Conservation (phyloP, 2,797 vertebrate species). For the Falco concolor region DNA sequence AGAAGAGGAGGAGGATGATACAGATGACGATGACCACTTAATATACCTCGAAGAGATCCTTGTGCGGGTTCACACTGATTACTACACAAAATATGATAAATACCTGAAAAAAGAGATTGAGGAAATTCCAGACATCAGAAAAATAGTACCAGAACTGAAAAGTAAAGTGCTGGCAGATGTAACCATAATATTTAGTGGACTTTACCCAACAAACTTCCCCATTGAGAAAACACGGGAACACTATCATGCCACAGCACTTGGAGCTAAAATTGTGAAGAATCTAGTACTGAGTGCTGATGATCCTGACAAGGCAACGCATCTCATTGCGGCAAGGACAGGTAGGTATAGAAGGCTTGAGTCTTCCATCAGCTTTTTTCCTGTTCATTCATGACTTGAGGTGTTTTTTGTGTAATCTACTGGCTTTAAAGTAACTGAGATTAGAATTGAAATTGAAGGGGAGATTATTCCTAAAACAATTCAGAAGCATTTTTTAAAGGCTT, state of each 20-base stretch:
- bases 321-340: constrained; percentile 92
- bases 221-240: constrained; percentile 92
- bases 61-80: constrained; percentile 88
- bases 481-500: neutral
- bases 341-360: constrained; percentile 68
- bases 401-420: neutral
- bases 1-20: constrained; percentile 85
- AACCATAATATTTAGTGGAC: constrained; percentile 88
- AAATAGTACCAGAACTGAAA: constrained; percentile 92
- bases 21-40: constrained; percentile 90
- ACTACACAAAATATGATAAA: constrained; percentile 87
- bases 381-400: neutral
- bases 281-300: constrained; percentile 81
- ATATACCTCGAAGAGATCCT: constrained; percentile 95
- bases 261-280: constrained; percentile 85
- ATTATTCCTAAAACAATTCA: neutral
- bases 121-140: constrained; percentile 89
- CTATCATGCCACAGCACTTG: constrained; percentile 91
- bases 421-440: neutral
- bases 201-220: constrained; percentile 93
- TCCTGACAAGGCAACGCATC: constrained; percentile 85
- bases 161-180: constrained; percentile 84
- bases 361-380: neutral
- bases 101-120: constrained; percentile 78
- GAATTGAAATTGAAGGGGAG: neutral